These are phyloP conservation scores for Ceratoteleas bidentatus DNA, from an alignment of 1,140 invertebrate genomes.

Conservation along the genomic window DNA sequence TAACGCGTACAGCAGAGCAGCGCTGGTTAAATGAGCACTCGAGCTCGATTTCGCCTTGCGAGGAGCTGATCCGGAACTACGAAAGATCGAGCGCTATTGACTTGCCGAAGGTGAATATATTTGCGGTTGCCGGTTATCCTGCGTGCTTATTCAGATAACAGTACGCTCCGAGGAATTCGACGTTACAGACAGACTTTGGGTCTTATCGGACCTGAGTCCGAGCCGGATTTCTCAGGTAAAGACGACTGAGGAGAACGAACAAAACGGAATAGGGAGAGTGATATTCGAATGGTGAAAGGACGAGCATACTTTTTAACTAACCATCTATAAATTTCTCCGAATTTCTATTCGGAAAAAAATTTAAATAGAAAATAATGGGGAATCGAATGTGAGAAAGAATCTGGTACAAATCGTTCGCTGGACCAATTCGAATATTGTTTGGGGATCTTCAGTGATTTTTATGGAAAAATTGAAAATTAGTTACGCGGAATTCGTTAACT, in stretches of 20 bases:
- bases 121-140: background rate
- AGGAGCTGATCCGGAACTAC: constrained; percentile 24
- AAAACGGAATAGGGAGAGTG: no score
- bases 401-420: no score
- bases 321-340: no score
- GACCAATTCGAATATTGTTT: no score
- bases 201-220: constrained; percentile 5
- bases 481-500: no score
- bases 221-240: background rate
- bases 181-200: background rate
- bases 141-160: constrained; percentile 28
- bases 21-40: constrained; percentile 23
- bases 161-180: constrained; percentile 4
- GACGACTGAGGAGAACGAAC: no score
- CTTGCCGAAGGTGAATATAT: constrained; percentile 30
- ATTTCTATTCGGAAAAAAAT: no score
- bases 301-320: no score
- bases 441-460: no score
- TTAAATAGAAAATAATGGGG: no score
- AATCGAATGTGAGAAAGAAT: no score
- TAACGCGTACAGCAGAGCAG: constrained; percentile 21
- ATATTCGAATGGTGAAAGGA: background rate
- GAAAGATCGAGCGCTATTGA: constrained; percentile 37
- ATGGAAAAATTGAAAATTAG: no score
- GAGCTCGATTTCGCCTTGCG: constrained; percentile 20